A percentile compares a stretch with the other conserved stretches of the same genome.
These are phyloP conservation scores for Laspeyria flexula DNA, from an alignment of 2,888 invertebrate genomes.

Conservation along the genomic window DNA sequence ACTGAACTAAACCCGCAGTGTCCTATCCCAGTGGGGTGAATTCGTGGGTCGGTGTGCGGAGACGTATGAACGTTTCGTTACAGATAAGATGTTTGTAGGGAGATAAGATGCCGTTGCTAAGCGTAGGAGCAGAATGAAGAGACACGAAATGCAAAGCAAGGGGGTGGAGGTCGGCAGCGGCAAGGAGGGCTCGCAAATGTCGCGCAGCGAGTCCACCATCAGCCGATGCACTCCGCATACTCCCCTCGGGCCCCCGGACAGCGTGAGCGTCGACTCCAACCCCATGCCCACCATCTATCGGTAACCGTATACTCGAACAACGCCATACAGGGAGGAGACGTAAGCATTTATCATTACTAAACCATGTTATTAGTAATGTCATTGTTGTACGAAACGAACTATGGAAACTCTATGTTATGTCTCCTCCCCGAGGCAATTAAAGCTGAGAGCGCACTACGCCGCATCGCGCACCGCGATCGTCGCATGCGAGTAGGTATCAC, in stretches of 20 bases:
- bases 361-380: neutral
- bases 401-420: conserved; percentile 47
- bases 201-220: conserved; percentile 91
- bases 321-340: conserved; percentile 65
- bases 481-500: conserved; percentile 81
- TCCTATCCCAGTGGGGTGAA: conserved; percentile 59
- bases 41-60: conserved; percentile 62
- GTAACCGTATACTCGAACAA: conserved; percentile 83
- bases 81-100: conserved; percentile 78
- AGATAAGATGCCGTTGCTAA: conserved; percentile 79
- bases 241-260: conserved; percentile 87
- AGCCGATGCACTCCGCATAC: conserved; percentile 83
- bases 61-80: conserved; percentile 71
- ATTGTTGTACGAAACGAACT: neutral
- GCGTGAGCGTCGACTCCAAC: conserved; percentile 94
- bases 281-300: conserved; percentile 95
- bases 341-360: conserved; percentile 27
- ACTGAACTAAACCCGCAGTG: conserved; percentile 61
- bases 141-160: conserved; percentile 75
- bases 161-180: conserved; percentile 67
- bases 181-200: conserved; percentile 86
- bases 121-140: conserved; percentile 79
- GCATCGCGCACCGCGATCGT: conserved; percentile 80
- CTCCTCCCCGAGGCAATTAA: conserved; percentile 70
- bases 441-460: conserved; percentile 74